Evolutionary conservation across 2,797 vertebrate genomes (phyloP).

Genomic region (Sebastes ruberrimus): DNA sequence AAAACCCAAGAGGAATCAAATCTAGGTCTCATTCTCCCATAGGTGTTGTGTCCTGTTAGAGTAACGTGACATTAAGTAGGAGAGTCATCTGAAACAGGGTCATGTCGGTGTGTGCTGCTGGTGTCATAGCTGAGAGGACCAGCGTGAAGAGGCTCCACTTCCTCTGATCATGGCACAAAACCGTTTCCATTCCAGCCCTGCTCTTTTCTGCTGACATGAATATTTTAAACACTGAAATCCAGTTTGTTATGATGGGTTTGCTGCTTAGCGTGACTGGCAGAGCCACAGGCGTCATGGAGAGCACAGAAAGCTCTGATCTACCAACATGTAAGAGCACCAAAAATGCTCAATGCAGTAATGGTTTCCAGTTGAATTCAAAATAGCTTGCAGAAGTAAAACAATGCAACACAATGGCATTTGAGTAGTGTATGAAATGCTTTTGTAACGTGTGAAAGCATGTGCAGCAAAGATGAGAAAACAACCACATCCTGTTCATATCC

Average conservation of each 20-base stretch:
- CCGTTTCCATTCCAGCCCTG: constrained; percentile 49
- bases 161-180: constrained; percentile 54
- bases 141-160: constrained; percentile 47
- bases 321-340: constrained; percentile 21
- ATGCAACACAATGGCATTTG: neutral
- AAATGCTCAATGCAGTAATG: neutral
- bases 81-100: constrained; percentile 71
- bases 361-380: neutral
- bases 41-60: constrained; percentile 61
- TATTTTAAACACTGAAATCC: constrained; percentile 74
- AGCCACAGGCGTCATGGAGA: constrained; percentile 32
- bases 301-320: constrained; percentile 32
- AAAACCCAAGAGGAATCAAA: constrained; percentile 54
- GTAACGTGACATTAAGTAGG: constrained; percentile 52
- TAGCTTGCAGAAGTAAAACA: neutral
- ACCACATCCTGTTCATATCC: constrained; percentile 47
- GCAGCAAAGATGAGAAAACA: neutral
- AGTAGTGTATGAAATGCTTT: neutral
- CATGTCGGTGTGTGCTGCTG: constrained; percentile 43
- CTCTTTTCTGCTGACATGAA: constrained; percentile 70
- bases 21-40: constrained; percentile 60
- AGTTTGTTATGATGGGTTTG: constrained; percentile 49
- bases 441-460: neutral
- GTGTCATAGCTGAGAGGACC: constrained; percentile 41
- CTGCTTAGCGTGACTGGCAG: constrained; percentile 61